Evolutionary conservation across 2,888 invertebrate species (phyloP), one percentile per base, ranked within the genome.

Genomic region (Nycteola revayana): DNA sequence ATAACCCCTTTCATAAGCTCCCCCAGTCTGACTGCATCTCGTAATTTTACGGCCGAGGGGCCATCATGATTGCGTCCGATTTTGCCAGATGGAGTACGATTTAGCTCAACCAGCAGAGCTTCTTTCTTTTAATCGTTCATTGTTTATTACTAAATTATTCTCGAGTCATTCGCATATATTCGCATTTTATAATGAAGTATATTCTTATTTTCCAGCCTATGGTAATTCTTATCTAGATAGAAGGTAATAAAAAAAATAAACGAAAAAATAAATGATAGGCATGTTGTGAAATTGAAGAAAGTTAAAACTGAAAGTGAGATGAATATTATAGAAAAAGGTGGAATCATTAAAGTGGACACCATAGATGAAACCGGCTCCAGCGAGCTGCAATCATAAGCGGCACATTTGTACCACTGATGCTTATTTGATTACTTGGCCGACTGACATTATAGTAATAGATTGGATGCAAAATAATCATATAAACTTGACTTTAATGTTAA

Each of bases 1-100:
- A 84, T 87, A 88, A 87, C 87, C 88, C 85, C 82, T 77, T 75
- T 75, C 71, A 74, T 66, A 69, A 68, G 74, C 75, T 80, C 83
- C 86, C 86, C 79, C 70, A 70, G 75, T 71, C 70, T 74, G 72
- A 67, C 49, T 70, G 66, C 76, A 77, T 80, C 76, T 82, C 76
- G 75, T 78, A 78, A 85, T 86, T 82, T 84, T 66, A 85, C 78
- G 84, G 82, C 60, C 75, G 79, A 85, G 71, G 77, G 77, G 63
- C 62, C 71, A 60, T 63, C 66, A 70, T 81, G 77, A 83, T 85
- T 78, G 66, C 63, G 48, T 64, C 60, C 60, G 65, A 62, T 57
- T 43, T 27, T 54, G 62, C 60, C 65, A 68, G 64, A 67, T 65
- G 60, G 53, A 60, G 36, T 41, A 28, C 47, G 43, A 59, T 58